phyloP scores from a whole-genome alignment of 2,113 vertebrate species.

The Phyllostomus discolor region DNA sequence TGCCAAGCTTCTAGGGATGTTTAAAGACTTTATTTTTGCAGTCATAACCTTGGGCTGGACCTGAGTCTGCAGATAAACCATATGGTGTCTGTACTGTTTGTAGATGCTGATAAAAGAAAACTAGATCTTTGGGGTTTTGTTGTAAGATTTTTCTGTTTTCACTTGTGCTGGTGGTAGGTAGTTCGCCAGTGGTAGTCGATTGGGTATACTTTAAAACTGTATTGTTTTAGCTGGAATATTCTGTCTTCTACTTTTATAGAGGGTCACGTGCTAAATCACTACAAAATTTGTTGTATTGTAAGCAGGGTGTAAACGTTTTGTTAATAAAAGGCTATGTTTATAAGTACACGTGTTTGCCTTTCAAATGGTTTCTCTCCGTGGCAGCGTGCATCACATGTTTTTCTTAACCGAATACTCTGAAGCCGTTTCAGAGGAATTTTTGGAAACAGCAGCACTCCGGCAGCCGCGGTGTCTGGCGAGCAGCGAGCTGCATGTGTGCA shows the following conservation, averaged over 20 bases:
- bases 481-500: fast-evolving
- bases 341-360: conserved; percentile 60
- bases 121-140: conserved; percentile 66
- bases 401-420: background rate
- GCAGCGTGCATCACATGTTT: fast-evolving
- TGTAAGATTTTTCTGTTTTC: conserved; percentile 67
- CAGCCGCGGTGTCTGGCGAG: background rate
- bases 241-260: conserved; percentile 75
- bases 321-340: conserved; percentile 88
- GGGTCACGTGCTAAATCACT: conserved; percentile 77
- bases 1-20: conserved; percentile 72
- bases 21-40: conserved; percentile 76
- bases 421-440: background rate
- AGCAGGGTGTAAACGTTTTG: conserved; percentile 89
- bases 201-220: conserved; percentile 71
- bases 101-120: conserved; percentile 78
- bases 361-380: conserved; percentile 21
- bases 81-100: conserved; percentile 80
- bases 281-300: conserved; percentile 80
- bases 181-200: conserved; percentile 70
- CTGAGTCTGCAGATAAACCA: conserved; percentile 79
- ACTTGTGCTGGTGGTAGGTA: conserved; percentile 48
- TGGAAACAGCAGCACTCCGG: background rate
- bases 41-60: conserved; percentile 91
- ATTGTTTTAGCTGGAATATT: conserved; percentile 73